Base-by-base conservation (phyloP, 2,888 invertebrate species). In the Arrhopalites spinosus region DNA sequence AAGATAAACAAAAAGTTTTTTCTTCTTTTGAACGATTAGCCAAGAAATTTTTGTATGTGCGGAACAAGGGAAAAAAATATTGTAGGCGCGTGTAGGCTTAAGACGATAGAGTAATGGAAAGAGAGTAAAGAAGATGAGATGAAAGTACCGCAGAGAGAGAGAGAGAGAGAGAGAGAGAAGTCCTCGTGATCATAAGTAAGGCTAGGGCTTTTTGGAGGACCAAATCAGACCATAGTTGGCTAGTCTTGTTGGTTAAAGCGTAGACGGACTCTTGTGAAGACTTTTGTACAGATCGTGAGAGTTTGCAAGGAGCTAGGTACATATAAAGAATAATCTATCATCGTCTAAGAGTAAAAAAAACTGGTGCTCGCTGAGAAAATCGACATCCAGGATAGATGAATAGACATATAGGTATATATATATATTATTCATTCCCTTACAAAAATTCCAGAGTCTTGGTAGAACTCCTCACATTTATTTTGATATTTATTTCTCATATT, bases 241-340 rank as follows among this genome's bases (percentile, higher is more conserved):
- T 68, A 43, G 68, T 23, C 53, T 53, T 23, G 20, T 59, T 59
- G 59, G 27, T 59, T 23, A 1, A 59, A 1, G 59, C 5, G 15
- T 27, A 27, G 59, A 59, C 59, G 59, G 67, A 45, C 69, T 69
- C 72, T 73, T 45, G 73, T 63, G 50, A 73, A 73, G 64, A 64
- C 73, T 73, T 64, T 73, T 64, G 70, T 70, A 66, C 53, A 45
- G 53, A 70, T 70, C 70, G 70, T 70, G 72, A 72, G 61, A 73
- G 73, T 66, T 73, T 73, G 73, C 73, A 73, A 73, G 25, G 27
- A 20, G 70, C 53, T 64, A 56, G 47, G 66, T 75, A 75, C 74
- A 75, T 73, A 73, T 47, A 45, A 61, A 79, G 76, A 80, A 81
- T 77, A 81, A 81, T 81, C 80, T 78, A 81, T 81, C 81, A 81